Evolutionary conservation across 2,888 invertebrate species (phyloP).

Genomic region (Idaea straminata): DNA sequence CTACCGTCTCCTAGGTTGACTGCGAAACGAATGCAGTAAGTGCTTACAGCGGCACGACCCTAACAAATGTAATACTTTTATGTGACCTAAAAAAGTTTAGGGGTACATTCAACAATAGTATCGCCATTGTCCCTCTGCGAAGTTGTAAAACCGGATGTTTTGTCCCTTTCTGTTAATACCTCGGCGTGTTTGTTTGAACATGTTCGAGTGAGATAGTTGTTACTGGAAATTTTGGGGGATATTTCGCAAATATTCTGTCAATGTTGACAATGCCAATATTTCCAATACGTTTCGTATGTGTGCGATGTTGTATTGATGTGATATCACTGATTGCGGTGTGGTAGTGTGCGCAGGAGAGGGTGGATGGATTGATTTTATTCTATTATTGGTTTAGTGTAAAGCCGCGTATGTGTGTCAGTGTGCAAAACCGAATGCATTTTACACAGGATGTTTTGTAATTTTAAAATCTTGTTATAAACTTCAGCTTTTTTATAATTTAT

Average conservation of each 20-base stretch:
- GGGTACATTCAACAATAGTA: constrained; percentile 78
- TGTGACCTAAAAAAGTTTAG: constrained; percentile 78
- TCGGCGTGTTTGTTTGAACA: constrained; percentile 24
- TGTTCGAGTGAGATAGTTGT: constrained; percentile 51
- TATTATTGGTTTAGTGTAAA: constrained; percentile 79
- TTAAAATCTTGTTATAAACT: neutral
- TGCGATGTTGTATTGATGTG: constrained; percentile 45
- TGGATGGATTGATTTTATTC: constrained; percentile 78
- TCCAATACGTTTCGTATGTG: constrained; percentile 59
- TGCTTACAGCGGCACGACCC: constrained; percentile 70
- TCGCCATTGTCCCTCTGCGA: constrained; percentile 73
- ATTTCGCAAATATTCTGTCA: constrained; percentile 72
- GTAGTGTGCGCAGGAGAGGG: constrained; percentile 67
- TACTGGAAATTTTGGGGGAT: constrained; percentile 52
- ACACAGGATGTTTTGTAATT: constrained; percentile 50
- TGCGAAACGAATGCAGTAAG: constrained; percentile 75
- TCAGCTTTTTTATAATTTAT: constrained; percentile 3
- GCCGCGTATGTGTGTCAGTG: constrained; percentile 79
- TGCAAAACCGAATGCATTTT: constrained; percentile 55
- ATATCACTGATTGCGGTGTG: constrained; percentile 60
- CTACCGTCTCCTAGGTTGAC: constrained; percentile 59
- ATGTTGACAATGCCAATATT: constrained; percentile 78
- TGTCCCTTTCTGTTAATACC: constrained; percentile 49
- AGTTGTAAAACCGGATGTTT: constrained; percentile 64
- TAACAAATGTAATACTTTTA: constrained; percentile 77